Conservation (phyloP, 2,113 vertebrate genomes). For the Murina feae region DNA sequence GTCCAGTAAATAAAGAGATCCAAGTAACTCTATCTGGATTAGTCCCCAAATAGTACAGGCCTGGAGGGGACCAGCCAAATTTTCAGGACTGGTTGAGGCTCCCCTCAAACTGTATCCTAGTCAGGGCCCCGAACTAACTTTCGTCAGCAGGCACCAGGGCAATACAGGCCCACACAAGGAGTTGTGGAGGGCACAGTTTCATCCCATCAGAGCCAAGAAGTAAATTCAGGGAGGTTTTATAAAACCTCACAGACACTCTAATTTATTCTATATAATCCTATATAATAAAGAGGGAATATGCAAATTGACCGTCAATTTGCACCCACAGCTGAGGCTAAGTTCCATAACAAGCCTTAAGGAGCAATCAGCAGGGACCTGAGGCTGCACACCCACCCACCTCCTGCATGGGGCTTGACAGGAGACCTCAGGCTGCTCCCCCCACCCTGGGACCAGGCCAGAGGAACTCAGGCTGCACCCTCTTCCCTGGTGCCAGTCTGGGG, state of each 20-base stretch:
- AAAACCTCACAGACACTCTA: not conserved
- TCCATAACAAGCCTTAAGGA: too few relatives aligned
- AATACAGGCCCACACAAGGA: fast-evolving
- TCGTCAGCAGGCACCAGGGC: not conserved
- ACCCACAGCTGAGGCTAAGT: too few relatives aligned
- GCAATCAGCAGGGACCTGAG: too few relatives aligned
- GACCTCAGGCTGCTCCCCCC: too few relatives aligned
- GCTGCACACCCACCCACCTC: too few relatives aligned
- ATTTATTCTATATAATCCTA: not conserved
- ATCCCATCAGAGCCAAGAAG: not conserved
- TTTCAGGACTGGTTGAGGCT: not conserved
- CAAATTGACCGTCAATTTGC: too few relatives aligned
- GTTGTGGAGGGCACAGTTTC: fast-evolving
- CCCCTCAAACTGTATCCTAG: not conserved
- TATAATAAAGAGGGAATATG: too few relatives aligned
- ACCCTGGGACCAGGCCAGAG: too few relatives aligned
- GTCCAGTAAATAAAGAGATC: not conserved
- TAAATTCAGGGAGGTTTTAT: not conserved
- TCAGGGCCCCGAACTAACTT: not conserved
- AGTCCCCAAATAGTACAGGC: not conserved
- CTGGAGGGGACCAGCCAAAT: not conserved
- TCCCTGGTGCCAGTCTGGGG: too few relatives aligned
- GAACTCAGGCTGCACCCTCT: too few relatives aligned
- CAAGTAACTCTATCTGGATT: not conserved
- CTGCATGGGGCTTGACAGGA: too few relatives aligned